Evolutionary conservation across 2,113 vertebrate genomes (phyloP), one percentile per base, ranked within the genome.

Genomic region (Vicugna pacos): DNA sequence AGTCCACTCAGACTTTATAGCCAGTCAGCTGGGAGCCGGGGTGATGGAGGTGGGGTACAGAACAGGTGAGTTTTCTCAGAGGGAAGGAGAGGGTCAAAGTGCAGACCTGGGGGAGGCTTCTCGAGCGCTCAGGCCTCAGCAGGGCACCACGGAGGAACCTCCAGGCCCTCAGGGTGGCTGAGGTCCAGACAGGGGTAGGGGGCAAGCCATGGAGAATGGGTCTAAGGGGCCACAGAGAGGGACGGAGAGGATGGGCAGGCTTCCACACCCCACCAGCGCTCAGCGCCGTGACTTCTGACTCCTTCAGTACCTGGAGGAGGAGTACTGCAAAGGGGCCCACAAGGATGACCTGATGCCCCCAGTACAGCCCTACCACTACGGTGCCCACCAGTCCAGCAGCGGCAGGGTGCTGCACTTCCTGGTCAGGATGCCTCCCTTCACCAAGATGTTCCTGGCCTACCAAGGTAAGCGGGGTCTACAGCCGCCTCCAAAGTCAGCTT

Each of bases 301-400:
- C 70, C 50, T 50, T 42, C 97, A 99, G 99, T 99, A 99, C 98
- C 97, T 99, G 94, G 99, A 99, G 97, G 99, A 99, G 79, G 99
- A 99, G 93, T 99, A 99, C 96, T 99, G 99, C 97, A 99, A 99
- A 98, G 99, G 99, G 67, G 99, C 99, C 26, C 97, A 99, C 65
- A 99, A 99, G 62, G 99, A 99, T 46, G 99, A 99, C 98, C 99
- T 99, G 62, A 99, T 99, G 99, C 99, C 99, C 4, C 99, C 99
- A 0, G 99, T 99, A 8, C 99, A 99, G 97, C 99, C 99, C 0
- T 99, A 99, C 96, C 99, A 99, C 98, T 99, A 99, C 6, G 99
- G 99, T 98, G 99, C 99, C 28, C 99, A 99, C 98, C 99, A 99
- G 93, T 99, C 99, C 94, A 99, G 99, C 98, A 99, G 99, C 5